Conservation (phyloP, 1,140 invertebrate species). For the Cepaea nemoralis region DNA sequence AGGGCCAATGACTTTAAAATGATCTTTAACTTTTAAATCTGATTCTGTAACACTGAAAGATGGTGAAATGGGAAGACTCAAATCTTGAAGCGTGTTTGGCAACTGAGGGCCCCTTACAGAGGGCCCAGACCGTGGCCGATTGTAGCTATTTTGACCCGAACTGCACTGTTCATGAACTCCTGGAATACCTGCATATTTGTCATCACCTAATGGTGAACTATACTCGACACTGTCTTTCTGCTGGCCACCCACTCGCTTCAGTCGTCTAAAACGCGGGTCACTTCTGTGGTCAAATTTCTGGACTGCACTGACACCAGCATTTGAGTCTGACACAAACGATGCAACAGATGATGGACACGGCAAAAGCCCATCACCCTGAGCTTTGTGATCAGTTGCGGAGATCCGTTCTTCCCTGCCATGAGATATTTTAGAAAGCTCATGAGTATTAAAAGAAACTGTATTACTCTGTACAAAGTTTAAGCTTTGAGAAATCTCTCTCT, state of each 20-base stretch:
- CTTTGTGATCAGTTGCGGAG: not conserved
- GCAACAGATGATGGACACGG: not conserved
- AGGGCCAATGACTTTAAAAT: constrained; percentile 70
- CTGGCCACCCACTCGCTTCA: constrained; percentile 54
- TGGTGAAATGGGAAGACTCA: constrained; percentile 36
- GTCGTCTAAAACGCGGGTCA: constrained; percentile 65
- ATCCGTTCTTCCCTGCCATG: not conserved
- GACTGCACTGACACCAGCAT: constrained; percentile 41
- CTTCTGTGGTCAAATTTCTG: constrained; percentile 64
- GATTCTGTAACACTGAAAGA: constrained; percentile 13
- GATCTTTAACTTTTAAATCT: constrained; percentile 61
- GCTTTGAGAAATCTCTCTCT: not conserved
- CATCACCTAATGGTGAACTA: constrained; percentile 63
- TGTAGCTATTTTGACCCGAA: constrained; percentile 60
- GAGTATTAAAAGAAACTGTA: not conserved
- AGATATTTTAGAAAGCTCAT: not conserved
- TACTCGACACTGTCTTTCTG: constrained; percentile 65
- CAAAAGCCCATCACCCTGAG: not conserved
- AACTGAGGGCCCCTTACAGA: constrained; percentile 42
- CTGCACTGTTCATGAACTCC: constrained; percentile 14
- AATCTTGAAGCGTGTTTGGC: constrained; percentile 34
- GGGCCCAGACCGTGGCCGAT: constrained; percentile 49
- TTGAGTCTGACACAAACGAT: not conserved
- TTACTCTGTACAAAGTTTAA: not conserved
- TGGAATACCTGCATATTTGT: constrained; percentile 40